Conservation (phyloP, 2,888 invertebrate genomes). For the Lithophane semibrunnea region DNA sequence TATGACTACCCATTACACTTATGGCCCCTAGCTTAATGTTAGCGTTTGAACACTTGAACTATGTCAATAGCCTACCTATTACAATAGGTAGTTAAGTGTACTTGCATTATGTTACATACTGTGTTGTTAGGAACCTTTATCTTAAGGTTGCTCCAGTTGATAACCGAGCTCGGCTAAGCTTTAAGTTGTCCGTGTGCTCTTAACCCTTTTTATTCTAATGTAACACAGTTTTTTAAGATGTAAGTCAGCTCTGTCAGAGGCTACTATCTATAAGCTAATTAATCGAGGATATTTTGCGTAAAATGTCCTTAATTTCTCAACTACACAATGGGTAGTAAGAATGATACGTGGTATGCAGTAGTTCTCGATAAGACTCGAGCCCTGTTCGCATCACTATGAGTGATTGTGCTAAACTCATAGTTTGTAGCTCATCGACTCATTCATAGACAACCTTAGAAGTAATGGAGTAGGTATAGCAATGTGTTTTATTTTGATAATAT, state of each 20-base stretch:
- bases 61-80: constrained; percentile 25
- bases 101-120: constrained; percentile 2
- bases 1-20: constrained; percentile 15
- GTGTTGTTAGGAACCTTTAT: background rate
- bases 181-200: constrained; percentile 7
- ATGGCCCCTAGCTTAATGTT: constrained; percentile 9
- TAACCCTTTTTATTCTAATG: constrained; percentile 21
- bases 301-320: constrained; percentile 45
- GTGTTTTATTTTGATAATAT: constrained; percentile 74
- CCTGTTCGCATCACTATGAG: constrained; percentile 88
- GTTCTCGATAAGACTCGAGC: constrained; percentile 71
- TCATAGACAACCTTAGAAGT: constrained; percentile 81
- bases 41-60: constrained; percentile 2
- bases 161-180: constrained; percentile 3
- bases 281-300: constrained; percentile 6
- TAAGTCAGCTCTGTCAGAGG: constrained; percentile 11
- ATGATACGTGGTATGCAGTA: constrained; percentile 62
- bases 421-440: constrained; percentile 84
- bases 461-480: constrained; percentile 67
- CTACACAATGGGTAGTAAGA: constrained; percentile 32
- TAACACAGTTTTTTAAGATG: constrained; percentile 5
- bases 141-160: constrained; percentile 23
- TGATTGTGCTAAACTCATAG: constrained; percentile 91
- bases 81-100: constrained; percentile 13
- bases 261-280: constrained; percentile 2